Base-by-base conservation (phyloP, 2,888 invertebrate genomes). In the Chrysodeixis includens region DNA sequence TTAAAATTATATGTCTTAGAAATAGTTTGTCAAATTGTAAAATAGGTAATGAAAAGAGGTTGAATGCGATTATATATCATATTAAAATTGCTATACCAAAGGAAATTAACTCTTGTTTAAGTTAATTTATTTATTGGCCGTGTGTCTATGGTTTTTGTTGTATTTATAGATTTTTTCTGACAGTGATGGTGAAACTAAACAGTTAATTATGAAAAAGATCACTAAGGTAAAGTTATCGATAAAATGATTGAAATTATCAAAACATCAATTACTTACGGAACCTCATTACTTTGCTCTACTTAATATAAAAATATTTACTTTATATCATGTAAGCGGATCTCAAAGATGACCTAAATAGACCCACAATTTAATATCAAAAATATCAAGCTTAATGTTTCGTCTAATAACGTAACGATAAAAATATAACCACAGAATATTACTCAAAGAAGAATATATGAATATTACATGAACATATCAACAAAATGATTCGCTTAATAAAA, bases 401-500 rank as follows among this genome's bases (percentile, higher is more conserved):
- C 22, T 56, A 57, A 44, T 65, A 74, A 69, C 20, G 16, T 46
- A 57, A 55, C 14, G n/a, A 71, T 59, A 56, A 53, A 54, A 63
- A 62, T 62, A 51, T 10, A 59, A 30, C 46, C 16, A 18, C 16
- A 12, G 66, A 56, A 64, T 64, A 60, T 61, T 49, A 44, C 32
- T 16, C 32, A 14, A 52, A 52, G n/a, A 35, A 30, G 22, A 65
- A 22, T 57, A 57, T 26, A 72, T 61, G 69, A 72, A 75, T 75
- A 78, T 67, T 70, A 40, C 73, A 70, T 71, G 63, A 69, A 68
- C 66, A 72, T 52, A 66, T 67, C 58, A 71, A 68, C 49, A 72
- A 63, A 72, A 71, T 66, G 60, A 56, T 57, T 66, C 66, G 71
- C 70, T 26, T 63, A 67, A 78, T 82, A 75, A 79, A 81, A 69